phyloP scores from a whole-genome alignment of 2,113 vertebrate genomes.

The Gracilinanus agilis region DNA sequence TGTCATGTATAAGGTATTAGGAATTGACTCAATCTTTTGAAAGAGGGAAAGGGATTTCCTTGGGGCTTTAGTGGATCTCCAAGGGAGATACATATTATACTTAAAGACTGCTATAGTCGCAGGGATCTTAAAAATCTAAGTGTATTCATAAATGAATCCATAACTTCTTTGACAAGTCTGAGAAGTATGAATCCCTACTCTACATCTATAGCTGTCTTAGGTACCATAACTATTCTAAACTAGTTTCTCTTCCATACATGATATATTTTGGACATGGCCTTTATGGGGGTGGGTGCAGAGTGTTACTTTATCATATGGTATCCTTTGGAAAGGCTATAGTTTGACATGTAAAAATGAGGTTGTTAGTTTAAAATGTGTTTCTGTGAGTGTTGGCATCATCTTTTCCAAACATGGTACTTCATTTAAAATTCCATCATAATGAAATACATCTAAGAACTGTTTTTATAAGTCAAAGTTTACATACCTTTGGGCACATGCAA shows the following conservation, averaged over 20 bases:
- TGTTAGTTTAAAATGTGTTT: background rate
- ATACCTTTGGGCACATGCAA: background rate
- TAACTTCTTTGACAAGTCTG: background rate
- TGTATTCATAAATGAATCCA: background rate
- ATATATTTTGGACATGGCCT: background rate
- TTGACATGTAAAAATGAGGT: background rate
- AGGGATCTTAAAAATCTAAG: background rate
- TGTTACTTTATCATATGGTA: background rate
- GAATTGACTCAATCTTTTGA: background rate
- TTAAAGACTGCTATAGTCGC: background rate
- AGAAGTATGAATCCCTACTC: background rate
- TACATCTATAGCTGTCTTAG: background rate
- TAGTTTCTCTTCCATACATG: background rate
- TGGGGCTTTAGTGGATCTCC: background rate
- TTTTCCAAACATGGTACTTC: background rate
- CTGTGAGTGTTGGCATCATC: background rate
- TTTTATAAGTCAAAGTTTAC: background rate
- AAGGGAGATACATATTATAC: background rate
- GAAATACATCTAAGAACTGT: background rate
- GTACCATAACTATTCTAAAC: background rate
- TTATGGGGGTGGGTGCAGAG: background rate
- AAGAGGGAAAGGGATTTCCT: background rate
- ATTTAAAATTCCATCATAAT: background rate
- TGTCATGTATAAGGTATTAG: background rate
- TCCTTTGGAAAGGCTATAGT: background rate